Evolutionary conservation across 2,113 vertebrate species (phyloP).

Genomic region (Marmota monax): DNA sequence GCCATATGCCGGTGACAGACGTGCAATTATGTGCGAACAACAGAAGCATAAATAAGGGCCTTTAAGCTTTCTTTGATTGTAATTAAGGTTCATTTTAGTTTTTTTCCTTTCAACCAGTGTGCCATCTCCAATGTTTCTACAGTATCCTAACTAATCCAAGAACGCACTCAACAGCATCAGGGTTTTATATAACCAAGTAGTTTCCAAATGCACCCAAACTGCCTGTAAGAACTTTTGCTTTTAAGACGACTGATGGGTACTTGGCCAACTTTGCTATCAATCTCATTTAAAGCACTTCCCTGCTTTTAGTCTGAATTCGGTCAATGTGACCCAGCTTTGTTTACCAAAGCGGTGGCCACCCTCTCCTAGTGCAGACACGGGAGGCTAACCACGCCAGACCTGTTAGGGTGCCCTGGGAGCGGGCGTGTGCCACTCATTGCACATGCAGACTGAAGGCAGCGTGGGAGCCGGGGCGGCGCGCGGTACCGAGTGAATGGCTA

Average conservation of each 20-base stretch:
- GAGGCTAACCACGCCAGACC: no score
- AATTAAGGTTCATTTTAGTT: conserved; percentile 90
- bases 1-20: no score
- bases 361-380: neutral
- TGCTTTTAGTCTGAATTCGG: neutral
- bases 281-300: neutral
- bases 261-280: neutral
- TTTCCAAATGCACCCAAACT: conserved; percentile 58
- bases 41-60: conserved; percentile 80
- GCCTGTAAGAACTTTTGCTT: conserved; percentile 69
- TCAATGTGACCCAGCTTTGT: conserved; percentile 29
- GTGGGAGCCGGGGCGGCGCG: conserved; percentile 75
- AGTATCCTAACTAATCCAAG: conserved; percentile 71
- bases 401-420: neutral
- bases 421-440: neutral
- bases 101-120: conserved; percentile 88
- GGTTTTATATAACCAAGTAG: conserved; percentile 30
- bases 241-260: conserved; percentile 46
- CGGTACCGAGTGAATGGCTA: conserved; percentile 78
- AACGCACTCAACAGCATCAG: conserved; percentile 59
- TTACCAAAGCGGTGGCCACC: conserved; percentile 49
- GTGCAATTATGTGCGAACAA: conserved; percentile 41
- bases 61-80: conserved; percentile 89
- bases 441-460: no score
- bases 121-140: conserved; percentile 85